phyloP scores from a whole-genome alignment of 2,888 invertebrate genomes.

The Amphipoea lucens region DNA sequence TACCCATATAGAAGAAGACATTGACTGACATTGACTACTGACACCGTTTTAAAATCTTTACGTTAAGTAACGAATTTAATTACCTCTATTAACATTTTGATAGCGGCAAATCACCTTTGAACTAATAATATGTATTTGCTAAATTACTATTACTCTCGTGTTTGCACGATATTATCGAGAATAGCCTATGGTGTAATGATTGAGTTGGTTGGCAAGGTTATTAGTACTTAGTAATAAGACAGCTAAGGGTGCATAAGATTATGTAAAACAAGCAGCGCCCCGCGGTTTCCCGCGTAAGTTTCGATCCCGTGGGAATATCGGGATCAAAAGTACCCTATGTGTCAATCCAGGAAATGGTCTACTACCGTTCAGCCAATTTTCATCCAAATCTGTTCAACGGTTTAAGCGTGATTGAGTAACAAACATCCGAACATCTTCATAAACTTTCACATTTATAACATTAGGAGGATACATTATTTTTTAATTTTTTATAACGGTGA shows the following conservation, averaged over 20 bases:
- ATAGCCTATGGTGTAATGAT: constrained; percentile 32
- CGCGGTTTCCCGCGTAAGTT: too few species aligned
- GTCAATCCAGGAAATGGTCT: too few species aligned
- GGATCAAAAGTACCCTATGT: too few species aligned
- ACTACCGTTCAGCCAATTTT: too few species aligned
- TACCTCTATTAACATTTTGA: constrained; percentile 32
- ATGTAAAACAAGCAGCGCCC: background rate
- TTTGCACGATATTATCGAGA: constrained; percentile 43
- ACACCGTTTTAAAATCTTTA: constrained; percentile 28
- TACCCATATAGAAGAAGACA: constrained; percentile 23
- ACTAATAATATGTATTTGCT: constrained; percentile 45
- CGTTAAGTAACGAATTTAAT: constrained; percentile 51
- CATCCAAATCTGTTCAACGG: too few species aligned
- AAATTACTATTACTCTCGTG: constrained; percentile 29
- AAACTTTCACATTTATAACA: too few species aligned
- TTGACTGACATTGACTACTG: constrained; percentile 54
- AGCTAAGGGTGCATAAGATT: background rate
- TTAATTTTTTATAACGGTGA: background rate
- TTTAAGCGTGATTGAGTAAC: too few species aligned
- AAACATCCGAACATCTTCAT: too few species aligned
- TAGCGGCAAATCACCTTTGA: constrained; percentile 53
- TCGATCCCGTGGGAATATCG: too few species aligned
- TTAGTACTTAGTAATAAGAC: too few species aligned
- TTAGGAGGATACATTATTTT: too few species aligned
- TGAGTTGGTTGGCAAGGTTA: constrained; percentile 23